These are phyloP conservation scores for Drosophila austrosaltans DNA, from an alignment of 2,888 invertebrate species.

Conservation along the genomic window DNA sequence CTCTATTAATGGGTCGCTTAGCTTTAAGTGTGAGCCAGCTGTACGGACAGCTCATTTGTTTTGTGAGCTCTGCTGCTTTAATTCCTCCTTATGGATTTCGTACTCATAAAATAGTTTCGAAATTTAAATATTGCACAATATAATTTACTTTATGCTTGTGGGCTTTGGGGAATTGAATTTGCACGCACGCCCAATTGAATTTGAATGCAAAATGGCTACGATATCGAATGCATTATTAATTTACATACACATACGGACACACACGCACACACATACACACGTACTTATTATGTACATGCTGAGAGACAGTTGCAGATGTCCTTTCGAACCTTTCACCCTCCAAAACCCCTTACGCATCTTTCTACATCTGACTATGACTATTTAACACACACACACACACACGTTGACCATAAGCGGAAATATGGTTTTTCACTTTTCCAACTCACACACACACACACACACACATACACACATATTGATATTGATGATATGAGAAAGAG, in stretches of 20 bases:
- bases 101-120: constrained; percentile 34
- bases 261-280: constrained; percentile 30
- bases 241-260: constrained; percentile 31
- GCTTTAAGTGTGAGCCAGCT: constrained; percentile 17
- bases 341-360: constrained; percentile 1
- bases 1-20: constrained; percentile 12
- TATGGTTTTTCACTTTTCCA: constrained; percentile 68
- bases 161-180: constrained; percentile 81
- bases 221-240: constrained; percentile 74
- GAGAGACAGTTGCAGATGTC: constrained; percentile 31
- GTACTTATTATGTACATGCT: constrained; percentile 17
- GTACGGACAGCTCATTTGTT: neutral
- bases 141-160: constrained; percentile 78
- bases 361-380: constrained; percentile 3
- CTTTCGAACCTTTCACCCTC: constrained; percentile 1
- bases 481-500: constrained; percentile 52
- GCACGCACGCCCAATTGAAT: constrained; percentile 81
- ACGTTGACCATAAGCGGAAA: constrained; percentile 35
- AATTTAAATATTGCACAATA: constrained; percentile 70
- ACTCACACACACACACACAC: constrained; percentile 16
- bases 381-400: constrained; percentile 2
- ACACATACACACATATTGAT: constrained; percentile 18
- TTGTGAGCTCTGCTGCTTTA: neutral
- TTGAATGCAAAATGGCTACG: constrained; percentile 74
- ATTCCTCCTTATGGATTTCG: neutral